Base-by-base conservation (phyloP, 2,888 invertebrate genomes). In the Mesorhabditis spiculigera region DNA sequence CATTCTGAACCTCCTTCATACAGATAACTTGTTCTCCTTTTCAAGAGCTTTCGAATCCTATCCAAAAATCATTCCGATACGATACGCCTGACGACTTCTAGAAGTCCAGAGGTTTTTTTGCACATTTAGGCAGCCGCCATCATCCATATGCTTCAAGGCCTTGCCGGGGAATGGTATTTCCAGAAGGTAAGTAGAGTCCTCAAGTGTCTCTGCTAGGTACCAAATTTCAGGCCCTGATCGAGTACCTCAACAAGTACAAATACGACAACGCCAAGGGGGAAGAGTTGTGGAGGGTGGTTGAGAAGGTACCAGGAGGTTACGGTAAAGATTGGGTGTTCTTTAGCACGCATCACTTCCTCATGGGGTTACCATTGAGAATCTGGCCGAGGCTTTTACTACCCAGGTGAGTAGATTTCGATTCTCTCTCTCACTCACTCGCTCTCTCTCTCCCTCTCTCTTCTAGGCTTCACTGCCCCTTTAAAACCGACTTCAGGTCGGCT, bases 101-200 rank as follows among this genome's bases (percentile, higher is more conserved):
- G 28, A n/a, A 45, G 8, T 66, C 2, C 61, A 63, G 45, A 42
- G 4, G 3, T 42, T 73, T 71, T 68, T 28, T 28, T 28, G 28
- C 28, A n/a, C n/a, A n/a, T 28, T 3, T 72, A 87, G 87, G 93
- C 93, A 0, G 91, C 93, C 0, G 90, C 91, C 0, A 90, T 96
- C 64, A 90, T 96, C 73, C 90, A 94, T 64, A 96, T 96, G 95
- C 93, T 95, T 92, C 91, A 91, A 78, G 89, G 91, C 85, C 92
- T 93, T 87, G 89, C 95, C 43, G 94, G 94, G 0, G 90, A 92
- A 66, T 67, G 66, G 61, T 73, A 77, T 62, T 50, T 50, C 58
- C 58, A 50, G 58, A 50, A 50, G 58, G 58, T 50, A n/a, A 50
- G 58, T 50, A 3, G n/a, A 50, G 3, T 50, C 10, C 8, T 10